Evolutionary conservation across 2,888 invertebrate species (phyloP).

Genomic region (Nemurella pictetii): DNA sequence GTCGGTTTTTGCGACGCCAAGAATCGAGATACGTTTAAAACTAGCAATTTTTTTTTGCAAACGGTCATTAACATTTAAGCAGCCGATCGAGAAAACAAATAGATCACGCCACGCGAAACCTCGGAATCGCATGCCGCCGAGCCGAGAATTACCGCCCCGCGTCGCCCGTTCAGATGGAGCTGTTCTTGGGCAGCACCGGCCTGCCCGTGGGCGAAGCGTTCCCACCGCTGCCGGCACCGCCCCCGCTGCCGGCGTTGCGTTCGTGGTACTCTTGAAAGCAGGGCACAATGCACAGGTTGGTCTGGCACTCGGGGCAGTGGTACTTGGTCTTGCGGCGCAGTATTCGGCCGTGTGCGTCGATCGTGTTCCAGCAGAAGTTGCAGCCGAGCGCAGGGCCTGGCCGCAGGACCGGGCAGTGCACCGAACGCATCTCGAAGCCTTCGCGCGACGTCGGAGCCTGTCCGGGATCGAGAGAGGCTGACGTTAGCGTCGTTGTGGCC

Average conservation of each 20-base stretch:
- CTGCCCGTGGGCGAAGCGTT: constrained; percentile 50
- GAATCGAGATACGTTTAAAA: too few species aligned
- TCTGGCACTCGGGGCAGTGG: constrained; percentile 87
- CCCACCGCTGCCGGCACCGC: constrained; percentile 46
- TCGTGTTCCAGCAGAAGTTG: constrained; percentile 90
- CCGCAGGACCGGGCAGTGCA: constrained; percentile 81
- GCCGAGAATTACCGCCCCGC: too few species aligned
- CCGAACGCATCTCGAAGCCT: constrained; percentile 53
- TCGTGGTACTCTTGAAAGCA: constrained; percentile 87
- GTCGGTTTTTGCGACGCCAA: too few species aligned
- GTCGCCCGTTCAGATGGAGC: constrained; percentile 50
- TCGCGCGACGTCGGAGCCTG: constrained; percentile 45
- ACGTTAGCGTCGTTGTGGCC: too few species aligned
- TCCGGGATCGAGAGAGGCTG: too few species aligned
- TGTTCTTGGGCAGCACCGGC: constrained; percentile 53
- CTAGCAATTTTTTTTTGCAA: too few species aligned
- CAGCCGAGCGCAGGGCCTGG: constrained; percentile 84
- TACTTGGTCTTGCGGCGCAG: constrained; percentile 85
- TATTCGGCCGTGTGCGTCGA: constrained; percentile 79
- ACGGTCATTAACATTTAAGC: too few species aligned
- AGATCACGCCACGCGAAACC: too few species aligned
- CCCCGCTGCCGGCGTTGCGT: constrained; percentile 52
- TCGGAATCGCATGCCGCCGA: too few species aligned
- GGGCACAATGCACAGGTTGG: constrained; percentile 85
- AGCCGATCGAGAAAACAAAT: too few species aligned